Conservation (phyloP, 2,113 vertebrate species). For the Callionymus lyra region DNA sequence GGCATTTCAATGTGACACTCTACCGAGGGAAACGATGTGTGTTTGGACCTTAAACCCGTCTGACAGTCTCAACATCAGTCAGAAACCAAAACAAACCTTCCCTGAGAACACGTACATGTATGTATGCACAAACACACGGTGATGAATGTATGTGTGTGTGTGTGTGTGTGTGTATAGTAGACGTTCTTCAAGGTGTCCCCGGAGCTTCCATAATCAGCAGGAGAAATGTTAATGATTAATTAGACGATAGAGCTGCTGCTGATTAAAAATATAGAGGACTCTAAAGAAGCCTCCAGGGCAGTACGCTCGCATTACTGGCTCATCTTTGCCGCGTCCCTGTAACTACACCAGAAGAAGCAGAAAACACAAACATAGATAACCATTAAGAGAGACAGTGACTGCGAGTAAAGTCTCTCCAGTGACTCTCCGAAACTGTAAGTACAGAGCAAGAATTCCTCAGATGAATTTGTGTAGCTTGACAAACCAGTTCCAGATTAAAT, state of each 20-base stretch:
- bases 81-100: too few relatives aligned
- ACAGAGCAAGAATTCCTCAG: constrained; percentile 15
- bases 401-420: constrained; percentile 56
- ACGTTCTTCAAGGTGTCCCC: constrained; percentile 48
- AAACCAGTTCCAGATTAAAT: too few relatives aligned
- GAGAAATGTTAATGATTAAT: constrained; percentile 75
- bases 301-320: constrained; percentile 39
- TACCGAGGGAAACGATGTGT: too few relatives aligned
- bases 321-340: constrained; percentile 20
- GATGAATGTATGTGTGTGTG: constrained; percentile 19
- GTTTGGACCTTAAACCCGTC: too few relatives aligned
- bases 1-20: too few relatives aligned
- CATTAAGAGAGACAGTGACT: constrained; percentile 56
- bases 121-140: constrained; percentile 15
- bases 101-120: constrained; percentile 1
- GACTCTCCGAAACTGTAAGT: constrained; percentile 42
- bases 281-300: constrained; percentile 47
- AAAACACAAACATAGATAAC: constrained; percentile 24
- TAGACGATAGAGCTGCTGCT: constrained; percentile 65
- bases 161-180: constrained; percentile 13
- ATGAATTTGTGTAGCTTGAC: too few relatives aligned
- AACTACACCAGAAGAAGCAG: too few relatives aligned
- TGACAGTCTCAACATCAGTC: too few relatives aligned
- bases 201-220: constrained; percentile 53
- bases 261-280: constrained; percentile 66